phyloP scores from a whole-genome alignment of 2,888 invertebrate species.

The Alloscopus bannaensis region DNA sequence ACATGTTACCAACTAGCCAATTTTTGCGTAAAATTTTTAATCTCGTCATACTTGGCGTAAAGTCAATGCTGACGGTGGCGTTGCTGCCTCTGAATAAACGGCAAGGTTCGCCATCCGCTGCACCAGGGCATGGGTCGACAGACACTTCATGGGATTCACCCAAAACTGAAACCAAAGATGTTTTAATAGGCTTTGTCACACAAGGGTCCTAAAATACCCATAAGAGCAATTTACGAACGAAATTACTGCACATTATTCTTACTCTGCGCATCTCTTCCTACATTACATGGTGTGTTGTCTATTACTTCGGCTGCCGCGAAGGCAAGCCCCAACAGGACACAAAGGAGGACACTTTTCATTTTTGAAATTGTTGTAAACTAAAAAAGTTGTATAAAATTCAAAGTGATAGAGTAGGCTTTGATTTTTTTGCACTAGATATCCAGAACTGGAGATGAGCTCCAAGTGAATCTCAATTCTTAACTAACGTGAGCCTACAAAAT shows the following conservation, averaged over 20 bases:
- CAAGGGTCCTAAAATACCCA: too few species aligned
- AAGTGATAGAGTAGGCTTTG: too few species aligned
- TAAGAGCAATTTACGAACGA: too few species aligned
- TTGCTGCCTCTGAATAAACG: constrained; percentile 78
- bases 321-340: constrained; percentile 13
- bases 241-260: constrained; percentile 30
- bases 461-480: too few species aligned
- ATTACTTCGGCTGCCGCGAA: constrained; percentile 49
- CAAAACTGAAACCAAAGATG: constrained; percentile 73
- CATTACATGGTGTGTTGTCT: constrained; percentile 52
- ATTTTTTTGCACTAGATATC: too few species aligned
- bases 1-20: neutral
- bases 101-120: constrained; percentile 76
- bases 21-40: neutral
- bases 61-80: constrained; percentile 80
- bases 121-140: constrained; percentile 81
- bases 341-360: constrained; percentile 34
- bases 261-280: constrained; percentile 63
- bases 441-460: too few species aligned
- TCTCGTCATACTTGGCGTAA: constrained; percentile 77
- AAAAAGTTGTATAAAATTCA: too few species aligned
- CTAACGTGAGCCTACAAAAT: too few species aligned
- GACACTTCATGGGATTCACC: constrained; percentile 80
- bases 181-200: too few species aligned
- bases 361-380: too few species aligned